Base-by-base conservation (phyloP, 2,888 invertebrate genomes). In the Patella depressa region DNA sequence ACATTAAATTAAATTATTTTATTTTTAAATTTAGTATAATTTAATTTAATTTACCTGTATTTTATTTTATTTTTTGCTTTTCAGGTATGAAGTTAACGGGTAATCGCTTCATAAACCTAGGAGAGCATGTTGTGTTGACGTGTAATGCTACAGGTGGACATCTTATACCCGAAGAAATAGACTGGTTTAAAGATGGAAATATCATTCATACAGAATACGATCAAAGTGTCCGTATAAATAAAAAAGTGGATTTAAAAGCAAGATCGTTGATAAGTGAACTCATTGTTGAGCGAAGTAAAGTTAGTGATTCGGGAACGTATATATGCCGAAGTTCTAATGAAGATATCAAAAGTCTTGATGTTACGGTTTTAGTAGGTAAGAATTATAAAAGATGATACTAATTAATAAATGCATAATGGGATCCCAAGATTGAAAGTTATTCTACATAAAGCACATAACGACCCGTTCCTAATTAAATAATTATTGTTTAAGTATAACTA, bases 31-130 rank as follows among this genome's bases (percentile, higher is more conserved):
- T 34, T 34, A 24, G 4, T 34, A 5, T 5, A 4, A 34, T 34
- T 34, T 5, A 5, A 4, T 34, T 34, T 34, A 0, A 34, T 34
- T 34, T 34, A 24, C 24, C 24, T 24, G 24, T 34, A 7, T 34
- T 34, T 34, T 34, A 34, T 59, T 59, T 9, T n/a, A 15, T 15
- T 1, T 65, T 11, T 19, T 9, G n/a, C 24, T 65, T 57, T 57
- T n/a, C 65, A 65, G 65, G 65, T n/a, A 65, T 65, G 65, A 65
- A 19, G 65, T 65, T 65, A 65, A 65, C 65, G 14, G 65, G 65
- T 65, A 65, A 65, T 24, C 19, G 65, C 0, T 65, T 65, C 14
- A 24, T 65, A 19, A 65, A 65, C 24, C 24, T 65, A 14, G 65
- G 65, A 15, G 65, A 65, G 24, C 19, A 65, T 19, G 65, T 65